phyloP scores from a whole-genome alignment of 2,888 invertebrate species.

The Strigamia maritima region DNA sequence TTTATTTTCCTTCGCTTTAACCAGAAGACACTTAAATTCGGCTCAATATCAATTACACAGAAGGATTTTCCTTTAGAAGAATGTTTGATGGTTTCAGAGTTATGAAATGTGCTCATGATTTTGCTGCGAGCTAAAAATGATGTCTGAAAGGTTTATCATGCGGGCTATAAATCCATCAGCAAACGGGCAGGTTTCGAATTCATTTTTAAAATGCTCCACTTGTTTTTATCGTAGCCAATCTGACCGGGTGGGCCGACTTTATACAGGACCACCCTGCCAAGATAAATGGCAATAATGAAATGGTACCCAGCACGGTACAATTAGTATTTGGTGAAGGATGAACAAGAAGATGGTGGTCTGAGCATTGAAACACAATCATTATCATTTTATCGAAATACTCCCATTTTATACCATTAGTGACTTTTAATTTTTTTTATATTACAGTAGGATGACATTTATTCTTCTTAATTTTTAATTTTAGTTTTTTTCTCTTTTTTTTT shows the following conservation, averaged over 20 bases:
- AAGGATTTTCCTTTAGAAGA: neutral
- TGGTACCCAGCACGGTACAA: neutral
- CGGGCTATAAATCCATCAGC: neutral
- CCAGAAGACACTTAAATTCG: constrained; percentile 1
- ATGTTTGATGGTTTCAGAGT: neutral
- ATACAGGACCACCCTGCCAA: constrained; percentile 4
- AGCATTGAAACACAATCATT: neutral
- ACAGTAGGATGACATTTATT: too few relatives aligned
- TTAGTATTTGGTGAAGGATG: constrained; percentile 1
- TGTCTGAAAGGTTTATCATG: neutral
- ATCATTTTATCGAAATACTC: neutral
- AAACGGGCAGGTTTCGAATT: neutral
- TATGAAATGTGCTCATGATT: neutral
- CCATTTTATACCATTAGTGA: neutral
- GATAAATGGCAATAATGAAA: constrained; percentile 15
- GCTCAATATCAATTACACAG: constrained; percentile 9
- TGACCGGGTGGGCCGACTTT: neutral
- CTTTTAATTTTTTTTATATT: neutral
- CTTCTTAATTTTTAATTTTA: too few relatives aligned
- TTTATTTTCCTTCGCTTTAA: neutral
- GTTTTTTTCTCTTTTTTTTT: too few relatives aligned
- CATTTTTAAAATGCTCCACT: neutral
- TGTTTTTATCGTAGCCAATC: neutral
- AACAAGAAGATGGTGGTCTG: neutral
- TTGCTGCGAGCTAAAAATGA: neutral